phyloP scores from a whole-genome alignment of 2,113 vertebrate species.

The Philantomba maxwellii region DNA sequence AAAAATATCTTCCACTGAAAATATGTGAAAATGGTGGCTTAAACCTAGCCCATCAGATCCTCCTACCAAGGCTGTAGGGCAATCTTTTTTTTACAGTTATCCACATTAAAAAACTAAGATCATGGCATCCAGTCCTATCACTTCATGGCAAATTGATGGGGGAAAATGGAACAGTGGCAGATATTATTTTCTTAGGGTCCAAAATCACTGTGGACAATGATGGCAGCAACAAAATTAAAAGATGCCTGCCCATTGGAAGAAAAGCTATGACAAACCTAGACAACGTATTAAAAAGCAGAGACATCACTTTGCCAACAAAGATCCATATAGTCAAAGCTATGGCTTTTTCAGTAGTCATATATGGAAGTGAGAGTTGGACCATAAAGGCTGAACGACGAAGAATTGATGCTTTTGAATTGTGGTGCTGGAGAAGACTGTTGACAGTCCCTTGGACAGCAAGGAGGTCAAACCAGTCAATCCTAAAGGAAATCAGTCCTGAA shows the following conservation, averaged over 20 bases:
- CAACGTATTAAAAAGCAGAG: not conserved
- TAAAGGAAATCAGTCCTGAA: not conserved
- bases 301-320: not conserved
- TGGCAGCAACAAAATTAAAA: not conserved
- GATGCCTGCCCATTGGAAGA: not conserved
- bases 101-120: not conserved
- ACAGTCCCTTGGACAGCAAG: not conserved
- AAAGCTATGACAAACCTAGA: not conserved
- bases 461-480: not conserved
- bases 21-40: not conserved
- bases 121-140: not conserved
- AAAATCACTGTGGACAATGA: not conserved
- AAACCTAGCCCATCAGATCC: not conserved
- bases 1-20: not conserved
- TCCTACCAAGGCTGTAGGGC: not conserved
- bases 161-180: not conserved
- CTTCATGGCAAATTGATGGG: not conserved
- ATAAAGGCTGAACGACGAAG: not conserved
- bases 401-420: not conserved
- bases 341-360: not conserved
- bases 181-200: not conserved
- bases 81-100: not conserved
- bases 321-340: not conserved
- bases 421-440: not conserved
- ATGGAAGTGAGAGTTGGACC: not conserved